Conservation (phyloP, 2,888 invertebrate genomes). For the Tachystola acroxantha region DNA sequence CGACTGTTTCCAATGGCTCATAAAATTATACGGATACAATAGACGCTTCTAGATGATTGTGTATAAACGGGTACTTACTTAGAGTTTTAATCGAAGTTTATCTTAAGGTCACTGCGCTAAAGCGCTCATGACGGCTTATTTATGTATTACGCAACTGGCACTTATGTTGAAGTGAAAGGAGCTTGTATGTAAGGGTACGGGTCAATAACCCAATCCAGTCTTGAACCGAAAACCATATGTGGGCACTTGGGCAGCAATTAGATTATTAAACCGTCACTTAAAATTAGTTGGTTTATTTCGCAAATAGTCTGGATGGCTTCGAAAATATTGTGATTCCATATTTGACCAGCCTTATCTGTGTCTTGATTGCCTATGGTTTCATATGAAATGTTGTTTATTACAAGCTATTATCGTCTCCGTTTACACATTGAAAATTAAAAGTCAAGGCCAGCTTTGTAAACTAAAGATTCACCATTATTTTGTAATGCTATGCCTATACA, state of each 20-base stretch:
- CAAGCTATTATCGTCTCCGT: too few species aligned
- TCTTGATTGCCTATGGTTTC: too few species aligned
- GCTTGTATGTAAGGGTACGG: slow-evolving; percentile 25
- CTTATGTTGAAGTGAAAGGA: slow-evolving; percentile 52
- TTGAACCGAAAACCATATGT: slow-evolving; percentile 23
- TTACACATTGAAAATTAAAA: too few species aligned
- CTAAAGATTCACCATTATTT: too few species aligned
- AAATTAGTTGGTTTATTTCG: not conserved
- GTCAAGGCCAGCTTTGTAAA: too few species aligned
- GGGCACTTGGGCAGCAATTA: slow-evolving; percentile 13
- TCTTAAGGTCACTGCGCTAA: slow-evolving; percentile 37
- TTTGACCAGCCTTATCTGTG: too few species aligned
- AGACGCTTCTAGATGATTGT: not conserved
- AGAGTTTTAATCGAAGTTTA: slow-evolving; percentile 20
- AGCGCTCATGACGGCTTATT: slow-evolving; percentile 31
- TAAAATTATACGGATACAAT: too few species aligned
- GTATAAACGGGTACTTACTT: not conserved
- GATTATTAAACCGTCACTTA: slow-evolving; percentile 2
- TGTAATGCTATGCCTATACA: too few species aligned
- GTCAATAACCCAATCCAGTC: slow-evolving; percentile 37
- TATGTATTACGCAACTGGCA: slow-evolving; percentile 39
- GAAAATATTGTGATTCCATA: too few species aligned
- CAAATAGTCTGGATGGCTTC: too few species aligned
- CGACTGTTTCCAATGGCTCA: too few species aligned
- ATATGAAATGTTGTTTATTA: too few species aligned